Conservation (phyloP, 2,113 vertebrate species). For the Notothenia coriiceps region DNA sequence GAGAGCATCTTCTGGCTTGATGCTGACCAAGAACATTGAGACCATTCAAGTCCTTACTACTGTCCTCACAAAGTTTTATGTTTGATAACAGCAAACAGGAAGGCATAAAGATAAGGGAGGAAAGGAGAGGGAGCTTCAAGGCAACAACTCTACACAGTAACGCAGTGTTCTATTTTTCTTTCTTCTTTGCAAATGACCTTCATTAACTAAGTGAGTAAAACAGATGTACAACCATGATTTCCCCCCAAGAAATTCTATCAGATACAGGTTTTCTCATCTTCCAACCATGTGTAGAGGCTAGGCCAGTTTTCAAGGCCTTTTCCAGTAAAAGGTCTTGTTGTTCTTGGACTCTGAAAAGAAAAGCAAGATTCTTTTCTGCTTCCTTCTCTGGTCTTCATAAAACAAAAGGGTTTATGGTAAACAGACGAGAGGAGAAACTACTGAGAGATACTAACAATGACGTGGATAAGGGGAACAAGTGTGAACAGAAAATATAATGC, state of each 20-base stretch:
- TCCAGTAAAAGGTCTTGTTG: slow-evolving; percentile 61
- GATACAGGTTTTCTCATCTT: slow-evolving; percentile 57
- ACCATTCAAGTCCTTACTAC: slow-evolving; percentile 21
- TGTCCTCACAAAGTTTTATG: slow-evolving; percentile 35
- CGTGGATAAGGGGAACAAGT: slow-evolving; percentile 14
- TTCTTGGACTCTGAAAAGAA: slow-evolving; percentile 57
- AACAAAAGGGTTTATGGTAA: slow-evolving; percentile 35
- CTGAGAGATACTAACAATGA: slow-evolving; percentile 35
- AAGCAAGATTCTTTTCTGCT: slow-evolving; percentile 23
- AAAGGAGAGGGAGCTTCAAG: slow-evolving; percentile 17
- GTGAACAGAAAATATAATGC: slow-evolving; percentile 21
- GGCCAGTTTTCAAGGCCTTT: slow-evolving; percentile 24
- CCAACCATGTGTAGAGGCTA: slow-evolving; percentile 57
- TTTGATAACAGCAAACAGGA: slow-evolving; percentile 30
- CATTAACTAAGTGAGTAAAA: slow-evolving; percentile 12
- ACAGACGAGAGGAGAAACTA: slow-evolving; percentile 28
- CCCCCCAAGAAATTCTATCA: slow-evolving; percentile 23
- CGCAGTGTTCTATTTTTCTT: slow-evolving; percentile 2
- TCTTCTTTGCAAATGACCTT: slow-evolving; percentile 21
- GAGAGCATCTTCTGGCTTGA: slow-evolving; percentile 35
- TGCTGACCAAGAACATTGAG: slow-evolving; percentile 32
- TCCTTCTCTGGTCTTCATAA: slow-evolving; percentile 26
- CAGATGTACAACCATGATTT: slow-evolving; percentile 48
- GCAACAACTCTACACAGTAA: slow-evolving; percentile 16
- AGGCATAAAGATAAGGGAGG: slow-evolving; percentile 19